A percentile compares a stretch with the other conserved stretches of the same genome.
Conservation (phyloP, 2,888 invertebrate genomes). For the Sclerodermus sp. region DNA sequence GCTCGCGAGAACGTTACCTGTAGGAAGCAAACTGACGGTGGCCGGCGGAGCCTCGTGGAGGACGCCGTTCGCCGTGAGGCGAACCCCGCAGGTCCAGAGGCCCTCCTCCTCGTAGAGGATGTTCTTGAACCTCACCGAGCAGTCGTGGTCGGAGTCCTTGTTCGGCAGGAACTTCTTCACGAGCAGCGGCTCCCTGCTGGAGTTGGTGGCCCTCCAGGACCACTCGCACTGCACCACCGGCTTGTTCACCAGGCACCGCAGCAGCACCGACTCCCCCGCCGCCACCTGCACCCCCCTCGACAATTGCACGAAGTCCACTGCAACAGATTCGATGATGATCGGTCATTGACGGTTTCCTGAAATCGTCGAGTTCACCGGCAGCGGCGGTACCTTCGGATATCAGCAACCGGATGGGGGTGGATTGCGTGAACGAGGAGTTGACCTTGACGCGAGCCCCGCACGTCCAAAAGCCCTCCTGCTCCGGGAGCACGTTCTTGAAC, state of each 20-base stretch:
- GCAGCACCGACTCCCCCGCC: constrained; percentile 49
- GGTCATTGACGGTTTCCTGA: too few relatives aligned
- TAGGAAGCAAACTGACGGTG: constrained; percentile 48
- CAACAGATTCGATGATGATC: constrained; percentile 5
- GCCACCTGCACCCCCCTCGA: constrained; percentile 52
- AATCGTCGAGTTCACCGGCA: too few relatives aligned
- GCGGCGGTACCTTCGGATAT: constrained; percentile 52
- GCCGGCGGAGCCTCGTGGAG: constrained; percentile 53
- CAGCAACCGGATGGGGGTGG: constrained; percentile 43
- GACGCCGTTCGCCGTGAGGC: constrained; percentile 43
- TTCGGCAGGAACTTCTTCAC: constrained; percentile 49
- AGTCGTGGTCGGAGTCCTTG: constrained; percentile 51
- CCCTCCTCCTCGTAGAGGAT: constrained; percentile 54
- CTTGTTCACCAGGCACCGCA: constrained; percentile 51
- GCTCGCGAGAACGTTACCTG: too few relatives aligned
- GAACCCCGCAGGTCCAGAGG: constrained; percentile 54
- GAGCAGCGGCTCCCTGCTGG: constrained; percentile 43
- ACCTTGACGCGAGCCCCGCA: constrained; percentile 45
- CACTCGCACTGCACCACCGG: constrained; percentile 54
- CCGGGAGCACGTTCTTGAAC: constrained; percentile 45
- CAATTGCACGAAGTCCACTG: constrained; percentile 54
- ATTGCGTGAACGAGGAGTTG: constrained; percentile 42
- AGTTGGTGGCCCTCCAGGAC: constrained; percentile 51
- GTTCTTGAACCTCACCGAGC: constrained; percentile 52
- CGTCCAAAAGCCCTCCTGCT: constrained; percentile 54